Evolutionary conservation across 2,113 vertebrate genomes (phyloP), one percentile per base, ranked within the genome.

Genomic region (Excalfactoria chinensis): DNA sequence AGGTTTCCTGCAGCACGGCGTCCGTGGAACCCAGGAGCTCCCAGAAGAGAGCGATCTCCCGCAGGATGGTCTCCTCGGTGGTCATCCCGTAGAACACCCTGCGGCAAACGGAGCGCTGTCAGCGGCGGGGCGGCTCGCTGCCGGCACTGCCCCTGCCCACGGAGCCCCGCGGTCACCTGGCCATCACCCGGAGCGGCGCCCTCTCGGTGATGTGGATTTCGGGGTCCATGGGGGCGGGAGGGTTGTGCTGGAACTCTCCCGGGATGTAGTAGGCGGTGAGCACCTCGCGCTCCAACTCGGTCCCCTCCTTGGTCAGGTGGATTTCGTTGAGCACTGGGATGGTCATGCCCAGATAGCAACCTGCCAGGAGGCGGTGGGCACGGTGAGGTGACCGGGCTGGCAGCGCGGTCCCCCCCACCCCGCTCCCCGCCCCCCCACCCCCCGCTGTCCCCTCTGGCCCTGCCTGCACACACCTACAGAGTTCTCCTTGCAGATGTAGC

Each of bases 401-500:
- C 3, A 58, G 58, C 1, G 55, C 58, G 53, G 79, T 41, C 64
- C 67, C 69, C 32, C 41, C 80, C 56, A 7, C 48, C 48, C 46
- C 22, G 22, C 79, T 78, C 40, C 3, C 46, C 22, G 22, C 79
- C 75, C 40, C 3, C 60, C 79, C 77, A 30, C 3, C 55, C 51
- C n/a, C 78, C 68, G 16, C 40, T 53, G 62, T 69, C 66, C 79
- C 64, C 55, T 84, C 79, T 82, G 32, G 16, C 79, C 76, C 71
- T 72, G 89, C 82, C 89, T 46, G 74, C 88, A 96, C 95, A 73
- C 94, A 98, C 98, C 98, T 96, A 96, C 75, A 46, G 98, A 98
- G 96, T 98, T 99, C 71, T 98, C 98, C 82, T 98, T 98, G 92
- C 98, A 99, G 97, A 99, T 99, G 97, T 98, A 99, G 69, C 98